These are phyloP conservation scores for Schizothorax lantsangensis DNA, from an alignment of 2,797 vertebrate genomes.

Conservation along the genomic window DNA sequence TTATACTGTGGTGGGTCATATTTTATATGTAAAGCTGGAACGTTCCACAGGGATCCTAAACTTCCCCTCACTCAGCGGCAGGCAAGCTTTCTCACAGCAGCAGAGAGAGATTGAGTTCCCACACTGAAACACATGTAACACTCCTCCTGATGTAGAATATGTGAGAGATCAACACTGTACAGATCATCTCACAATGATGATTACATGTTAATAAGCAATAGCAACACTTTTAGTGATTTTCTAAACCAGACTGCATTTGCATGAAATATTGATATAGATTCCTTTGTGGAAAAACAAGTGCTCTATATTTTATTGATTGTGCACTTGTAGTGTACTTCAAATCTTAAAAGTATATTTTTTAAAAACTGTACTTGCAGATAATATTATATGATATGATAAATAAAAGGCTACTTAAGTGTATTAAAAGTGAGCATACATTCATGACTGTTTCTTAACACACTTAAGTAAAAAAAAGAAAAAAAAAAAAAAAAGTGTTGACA, in stretches of 20 bases:
- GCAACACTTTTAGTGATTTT: not conserved
- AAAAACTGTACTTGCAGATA: not conserved
- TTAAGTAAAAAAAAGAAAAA: not conserved
- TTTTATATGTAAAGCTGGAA: slow-evolving; percentile 65
- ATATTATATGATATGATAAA: not conserved
- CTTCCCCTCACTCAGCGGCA: slow-evolving; percentile 45
- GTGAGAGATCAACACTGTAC: not conserved
- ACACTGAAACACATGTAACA: slow-evolving; percentile 35
- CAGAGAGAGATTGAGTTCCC: slow-evolving; percentile 35
- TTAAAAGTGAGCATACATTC: not conserved
- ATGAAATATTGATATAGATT: not conserved
- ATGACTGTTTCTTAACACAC: not conserved
- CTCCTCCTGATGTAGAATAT: slow-evolving; percentile 21
- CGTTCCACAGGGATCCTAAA: slow-evolving; percentile 62
- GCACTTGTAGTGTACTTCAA: not conserved
- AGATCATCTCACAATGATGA: not conserved
- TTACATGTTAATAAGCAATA: not conserved
- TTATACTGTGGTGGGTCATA: slow-evolving; percentile 63
- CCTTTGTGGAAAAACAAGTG: not conserved
- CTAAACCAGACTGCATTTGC: slow-evolving; percentile 8
- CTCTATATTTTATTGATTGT: not conserved
- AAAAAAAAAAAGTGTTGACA: no score
- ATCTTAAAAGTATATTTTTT: not conserved
- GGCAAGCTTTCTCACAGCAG: slow-evolving; percentile 40
- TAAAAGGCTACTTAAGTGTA: not conserved